A percentile compares a stretch with the other conserved stretches of the same genome.
These are phyloP conservation scores for Geodia barretti DNA, from an alignment of 37 sponge, comb jelly and placozoan species.

Conservation along the genomic window DNA sequence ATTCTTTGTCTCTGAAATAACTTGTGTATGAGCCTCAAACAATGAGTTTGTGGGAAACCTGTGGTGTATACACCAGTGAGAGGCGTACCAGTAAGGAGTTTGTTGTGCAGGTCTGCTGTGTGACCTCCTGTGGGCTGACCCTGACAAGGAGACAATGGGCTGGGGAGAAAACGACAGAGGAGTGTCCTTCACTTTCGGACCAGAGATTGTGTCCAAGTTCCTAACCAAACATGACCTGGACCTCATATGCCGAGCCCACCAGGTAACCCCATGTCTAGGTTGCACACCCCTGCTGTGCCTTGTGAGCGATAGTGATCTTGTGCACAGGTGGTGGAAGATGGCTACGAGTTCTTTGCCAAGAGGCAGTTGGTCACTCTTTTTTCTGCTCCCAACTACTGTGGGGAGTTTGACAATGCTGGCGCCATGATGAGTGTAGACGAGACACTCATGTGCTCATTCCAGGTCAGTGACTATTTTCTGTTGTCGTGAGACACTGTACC, in stretches of 20 bases:
- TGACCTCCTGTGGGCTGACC: constrained; percentile 99
- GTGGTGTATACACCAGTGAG: too few relatives aligned
- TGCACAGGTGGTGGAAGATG: constrained; percentile 97
- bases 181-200: constrained; percentile 98
- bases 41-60: too few relatives aligned
- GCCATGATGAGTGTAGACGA: constrained; percentile 99
- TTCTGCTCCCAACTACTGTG: constrained; percentile 97
- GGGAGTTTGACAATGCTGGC: constrained; percentile 98
- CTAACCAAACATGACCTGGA: constrained; percentile 96
- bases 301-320: background rate
- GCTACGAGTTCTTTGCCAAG: constrained; percentile 98
- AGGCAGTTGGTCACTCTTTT: constrained; percentile 94
- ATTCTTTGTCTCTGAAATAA: too few relatives aligned
- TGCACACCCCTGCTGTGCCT: background rate
- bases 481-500: background rate
- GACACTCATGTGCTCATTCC: constrained; percentile 95
- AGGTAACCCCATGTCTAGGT: constrained; percentile 51
- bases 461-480: constrained; percentile 65
- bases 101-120: constrained; percentile 95
- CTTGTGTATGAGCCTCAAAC: too few relatives aligned
- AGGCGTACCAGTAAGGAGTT: too few relatives aligned
- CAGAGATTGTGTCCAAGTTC: constrained; percentile 97
- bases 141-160: constrained; percentile 95
- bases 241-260: constrained; percentile 98
- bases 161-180: constrained; percentile 99